Evolutionary conservation across 92 coral and sea anemone genomes (phyloP).

Genomic region (Porites cylindrica): DNA sequence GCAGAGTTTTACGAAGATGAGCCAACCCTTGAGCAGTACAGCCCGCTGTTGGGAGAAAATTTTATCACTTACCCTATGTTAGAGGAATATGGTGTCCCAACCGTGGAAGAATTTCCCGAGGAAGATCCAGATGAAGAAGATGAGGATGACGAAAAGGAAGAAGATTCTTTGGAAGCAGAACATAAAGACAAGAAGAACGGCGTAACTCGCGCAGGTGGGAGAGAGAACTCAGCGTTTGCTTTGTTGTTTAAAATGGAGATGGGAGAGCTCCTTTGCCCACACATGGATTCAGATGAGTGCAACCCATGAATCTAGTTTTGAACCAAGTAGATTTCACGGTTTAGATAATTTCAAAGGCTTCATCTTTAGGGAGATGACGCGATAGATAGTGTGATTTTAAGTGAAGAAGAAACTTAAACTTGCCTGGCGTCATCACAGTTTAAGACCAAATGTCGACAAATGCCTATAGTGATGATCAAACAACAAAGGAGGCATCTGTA

Average conservation of each 20-base stretch:
- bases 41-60: constrained; percentile 40
- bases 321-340: too few relatives aligned
- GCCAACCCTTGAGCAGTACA: constrained; percentile 28
- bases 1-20: constrained; percentile 33
- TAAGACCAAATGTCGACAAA: too few relatives aligned
- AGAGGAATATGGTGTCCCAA: constrained; percentile 71
- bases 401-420: too few relatives aligned
- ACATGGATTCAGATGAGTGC: too few relatives aligned
- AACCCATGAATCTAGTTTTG: too few relatives aligned
- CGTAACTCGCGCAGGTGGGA: constrained; percentile 16
- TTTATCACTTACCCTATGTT: constrained; percentile 36
- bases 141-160: constrained; percentile 5
- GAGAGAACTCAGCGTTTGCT: neutral
- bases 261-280: too few relatives aligned
- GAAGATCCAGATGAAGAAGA: constrained; percentile 24
- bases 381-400: too few relatives aligned
- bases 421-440: too few relatives aligned
- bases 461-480: too few relatives aligned
- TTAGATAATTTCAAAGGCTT: too few relatives aligned
- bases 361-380: too few relatives aligned
- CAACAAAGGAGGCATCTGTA: too few relatives aligned
- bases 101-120: constrained; percentile 45
- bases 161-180: constrained; percentile 16
- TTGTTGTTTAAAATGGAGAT: neutral
- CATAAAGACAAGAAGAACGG: constrained; percentile 12